A percentile compares a stretch with the other conserved stretches of the same genome.
Evolutionary conservation across 2,797 vertebrate species (phyloP).

Genomic region (Tachyglossus aculeatus): DNA sequence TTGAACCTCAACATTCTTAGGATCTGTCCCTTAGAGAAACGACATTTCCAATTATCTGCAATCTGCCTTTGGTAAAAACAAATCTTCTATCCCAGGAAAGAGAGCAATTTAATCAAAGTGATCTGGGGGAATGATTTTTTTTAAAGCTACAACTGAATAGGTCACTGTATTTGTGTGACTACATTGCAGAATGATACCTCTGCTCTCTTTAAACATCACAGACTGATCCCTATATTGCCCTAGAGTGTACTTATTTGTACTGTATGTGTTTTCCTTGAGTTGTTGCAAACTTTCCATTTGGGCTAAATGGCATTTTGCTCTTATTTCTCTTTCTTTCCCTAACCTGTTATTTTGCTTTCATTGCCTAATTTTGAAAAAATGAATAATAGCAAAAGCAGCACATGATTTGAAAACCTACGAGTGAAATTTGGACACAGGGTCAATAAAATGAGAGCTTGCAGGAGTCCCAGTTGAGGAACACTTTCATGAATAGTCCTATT

Average conservation of each 20-base stretch:
- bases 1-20: no score
- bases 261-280: slow-evolving; percentile 16
- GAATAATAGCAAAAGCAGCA: slow-evolving; percentile 66
- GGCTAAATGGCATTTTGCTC: slow-evolving; percentile 16
- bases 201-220: neutral
- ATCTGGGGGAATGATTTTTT: neutral
- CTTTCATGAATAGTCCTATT: slow-evolving; percentile 64
- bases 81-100: neutral
- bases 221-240: neutral
- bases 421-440: slow-evolving; percentile 65
- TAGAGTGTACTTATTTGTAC: neutral
- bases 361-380: slow-evolving; percentile 28
- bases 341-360: neutral
- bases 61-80: neutral
- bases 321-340: slow-evolving; percentile 17
- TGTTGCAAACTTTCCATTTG: slow-evolving; percentile 8
- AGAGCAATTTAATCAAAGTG: neutral
- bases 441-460: slow-evolving; percentile 68
- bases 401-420: slow-evolving; percentile 60
- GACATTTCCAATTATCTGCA: neutral
- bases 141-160: slow-evolving; percentile 7
- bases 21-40: slow-evolving; percentile 3
- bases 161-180: neutral
- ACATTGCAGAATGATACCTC: neutral
- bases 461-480: slow-evolving; percentile 61